Base-by-base conservation (phyloP, 2,797 vertebrate genomes). In the Pteropus rufus region DNA sequence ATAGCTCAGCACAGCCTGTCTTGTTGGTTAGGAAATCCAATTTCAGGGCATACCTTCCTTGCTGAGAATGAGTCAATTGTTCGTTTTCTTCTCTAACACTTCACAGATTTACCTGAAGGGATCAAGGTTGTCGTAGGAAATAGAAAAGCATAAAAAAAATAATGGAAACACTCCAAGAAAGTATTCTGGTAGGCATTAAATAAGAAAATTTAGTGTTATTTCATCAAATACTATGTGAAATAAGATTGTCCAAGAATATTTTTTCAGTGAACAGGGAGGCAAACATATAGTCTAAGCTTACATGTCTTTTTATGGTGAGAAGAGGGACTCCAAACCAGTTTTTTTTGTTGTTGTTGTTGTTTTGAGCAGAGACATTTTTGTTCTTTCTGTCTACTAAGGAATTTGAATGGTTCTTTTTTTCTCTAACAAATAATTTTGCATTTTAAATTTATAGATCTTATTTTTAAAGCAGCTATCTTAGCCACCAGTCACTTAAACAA, bases 171-270 rank as follows among this genome's bases (percentile, higher is more conserved):
- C n/a, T 52, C 9, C 79, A 73, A 69, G 52, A 62, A 67, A 36
- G 36, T 73, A 60, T 93, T 86, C 77, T 94, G 80, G 49, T 62
- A 81, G 77, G 23, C 44, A 82, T 70, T 77, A 90, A 89, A 44
- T 5, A 39, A 26, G 8, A 19, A 77, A 23, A 80, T 58, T 80
- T 49, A 49, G 10, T 80, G 44, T 84, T 44, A 79, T 70, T 96
- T 89, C n/a, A 39, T 10, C 24, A 26, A 67, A 70, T 19, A 72
- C 21, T 46, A 31, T 29, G 23, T 85, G 34, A 87, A 92, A 49
- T 62, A 86, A 82, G 7, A 54, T 73, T 93, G 93, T 86, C 52
- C 41, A 76, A 82, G 10, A 62, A 77, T 46, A 26, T 31, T 72
- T 76, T 64, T 73, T 91, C n/a, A 75, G 12, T 75, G 31, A 80